Evolutionary conservation across 2,113 vertebrate species (phyloP).

Genomic region (Calonectris borealis): DNA sequence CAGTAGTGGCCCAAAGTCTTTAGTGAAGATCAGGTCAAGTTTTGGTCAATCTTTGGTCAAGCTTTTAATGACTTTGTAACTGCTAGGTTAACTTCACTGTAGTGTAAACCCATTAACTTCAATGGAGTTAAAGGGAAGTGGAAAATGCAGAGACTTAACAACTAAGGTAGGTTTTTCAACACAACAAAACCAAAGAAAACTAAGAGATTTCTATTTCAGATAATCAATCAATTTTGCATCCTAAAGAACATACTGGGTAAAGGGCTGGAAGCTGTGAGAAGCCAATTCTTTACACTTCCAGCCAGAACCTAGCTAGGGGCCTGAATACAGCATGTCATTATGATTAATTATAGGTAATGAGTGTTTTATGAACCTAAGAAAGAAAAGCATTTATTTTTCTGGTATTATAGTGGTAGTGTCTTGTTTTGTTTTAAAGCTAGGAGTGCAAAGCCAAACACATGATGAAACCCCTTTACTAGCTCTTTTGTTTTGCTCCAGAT

Average conservation of each 20-base stretch:
- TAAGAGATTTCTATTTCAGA: slow-evolving; percentile 46
- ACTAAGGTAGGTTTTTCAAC: slow-evolving; percentile 41
- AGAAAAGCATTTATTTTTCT: slow-evolving; percentile 74
- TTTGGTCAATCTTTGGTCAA: not conserved
- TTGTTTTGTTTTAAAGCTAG: slow-evolving; percentile 71
- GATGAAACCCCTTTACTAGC: slow-evolving; percentile 35
- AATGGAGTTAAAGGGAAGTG: not conserved
- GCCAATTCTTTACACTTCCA: slow-evolving; percentile 59
- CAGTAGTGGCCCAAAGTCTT: not conserved
- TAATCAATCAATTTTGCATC: slow-evolving; percentile 60
- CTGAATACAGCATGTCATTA: slow-evolving; percentile 75
- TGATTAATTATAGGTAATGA: slow-evolving; percentile 83
- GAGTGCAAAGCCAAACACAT: slow-evolving; percentile 52
- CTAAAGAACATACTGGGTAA: slow-evolving; percentile 51
- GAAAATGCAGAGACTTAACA: not conserved
- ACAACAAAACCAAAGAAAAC: slow-evolving; percentile 25
- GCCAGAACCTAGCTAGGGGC: slow-evolving; percentile 63
- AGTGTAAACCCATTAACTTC: not conserved
- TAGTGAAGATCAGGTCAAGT: not conserved
- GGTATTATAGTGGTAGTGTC: slow-evolving; percentile 56
- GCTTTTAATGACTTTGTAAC: not conserved
- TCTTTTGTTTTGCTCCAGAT: slow-evolving; percentile 49
- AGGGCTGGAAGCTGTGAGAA: slow-evolving; percentile 63
- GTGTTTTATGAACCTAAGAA: slow-evolving; percentile 77
- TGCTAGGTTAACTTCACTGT: not conserved